Conservation (phyloP, 2,888 invertebrate species). For the Hemithea aestivaria region DNA sequence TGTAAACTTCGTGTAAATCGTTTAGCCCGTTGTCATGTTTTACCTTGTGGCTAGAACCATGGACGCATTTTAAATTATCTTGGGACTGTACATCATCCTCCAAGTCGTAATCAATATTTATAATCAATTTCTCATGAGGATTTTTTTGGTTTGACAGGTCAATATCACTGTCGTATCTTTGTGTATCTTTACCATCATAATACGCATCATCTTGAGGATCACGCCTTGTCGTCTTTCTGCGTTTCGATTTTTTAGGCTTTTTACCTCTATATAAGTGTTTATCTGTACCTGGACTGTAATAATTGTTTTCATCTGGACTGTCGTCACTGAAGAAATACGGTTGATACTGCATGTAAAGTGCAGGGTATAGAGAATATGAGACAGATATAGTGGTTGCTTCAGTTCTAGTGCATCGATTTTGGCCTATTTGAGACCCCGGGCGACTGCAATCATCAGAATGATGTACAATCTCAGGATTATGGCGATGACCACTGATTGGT, state of each 20-base stretch:
- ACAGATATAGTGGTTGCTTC: constrained; percentile 9
- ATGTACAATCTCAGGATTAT: constrained; percentile 1
- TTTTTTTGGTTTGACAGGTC: constrained; percentile 8
- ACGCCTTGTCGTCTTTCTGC: constrained; percentile 35
- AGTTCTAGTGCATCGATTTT: constrained; percentile 7
- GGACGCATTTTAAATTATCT: too few species aligned
- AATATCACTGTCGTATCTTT: constrained; percentile 12
- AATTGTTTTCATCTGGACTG: too few species aligned
- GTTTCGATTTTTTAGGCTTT: constrained; percentile 34
- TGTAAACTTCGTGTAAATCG: constrained; percentile 29
- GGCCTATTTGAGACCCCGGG: constrained; percentile 7
- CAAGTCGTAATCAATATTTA: constrained; percentile 28
- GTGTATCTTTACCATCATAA: constrained; percentile 33
- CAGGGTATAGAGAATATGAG: constrained; percentile 28
- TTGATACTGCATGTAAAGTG: constrained; percentile 39
- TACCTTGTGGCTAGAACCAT: too few species aligned
- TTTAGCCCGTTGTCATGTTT: constrained; percentile 3
- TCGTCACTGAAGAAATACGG: constrained; percentile 35
- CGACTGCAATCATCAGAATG: constrained; percentile 19
- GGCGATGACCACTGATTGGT: constrained; percentile 8
- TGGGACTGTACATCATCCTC: constrained; percentile 4
- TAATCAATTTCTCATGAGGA: constrained; percentile 14
- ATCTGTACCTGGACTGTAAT: constrained; percentile 11
- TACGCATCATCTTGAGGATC: constrained; percentile 30
- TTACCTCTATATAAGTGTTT: too few species aligned